phyloP scores from a whole-genome alignment of 1,140 invertebrate species.

The Drosophila littoralis region DNA sequence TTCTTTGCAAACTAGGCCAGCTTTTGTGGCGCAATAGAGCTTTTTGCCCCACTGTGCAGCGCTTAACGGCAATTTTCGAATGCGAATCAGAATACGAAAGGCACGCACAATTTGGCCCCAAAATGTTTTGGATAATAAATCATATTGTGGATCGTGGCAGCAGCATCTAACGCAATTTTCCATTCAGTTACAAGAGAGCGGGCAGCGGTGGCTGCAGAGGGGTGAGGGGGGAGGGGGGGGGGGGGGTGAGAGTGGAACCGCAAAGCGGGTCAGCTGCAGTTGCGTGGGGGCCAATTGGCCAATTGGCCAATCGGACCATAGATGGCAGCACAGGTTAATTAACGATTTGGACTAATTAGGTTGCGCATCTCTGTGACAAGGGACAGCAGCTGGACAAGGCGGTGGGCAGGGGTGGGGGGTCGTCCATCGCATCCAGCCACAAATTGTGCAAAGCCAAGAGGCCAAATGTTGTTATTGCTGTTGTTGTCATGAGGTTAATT shows the following conservation, averaged over 20 bases:
- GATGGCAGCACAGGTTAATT: conserved; percentile 77
- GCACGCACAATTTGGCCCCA: conserved; percentile 15
- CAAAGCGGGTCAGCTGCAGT: conserved; percentile 67
- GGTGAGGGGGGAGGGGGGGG: neutral
- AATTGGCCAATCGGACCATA: conserved; percentile 69
- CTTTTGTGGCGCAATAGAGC: neutral
- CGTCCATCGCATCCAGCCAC: neutral
- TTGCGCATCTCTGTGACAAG: conserved; percentile 19
- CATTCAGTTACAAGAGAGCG: conserved; percentile 25
- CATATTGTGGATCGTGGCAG: conserved; percentile 20
- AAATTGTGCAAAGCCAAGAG: conserved; percentile 39
- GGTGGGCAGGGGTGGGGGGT: neutral
- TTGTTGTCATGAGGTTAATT: conserved; percentile 14
- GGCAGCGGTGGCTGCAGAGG: too few species aligned
- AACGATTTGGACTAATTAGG: conserved; percentile 76
- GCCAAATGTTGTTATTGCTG: conserved; percentile 4
- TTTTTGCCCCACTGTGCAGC: conserved; percentile 30
- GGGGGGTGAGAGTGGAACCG: neutral
- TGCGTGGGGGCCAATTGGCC: conserved; percentile 60
- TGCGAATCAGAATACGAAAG: conserved; percentile 18
- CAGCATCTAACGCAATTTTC: conserved; percentile 17
- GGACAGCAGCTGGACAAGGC: neutral
- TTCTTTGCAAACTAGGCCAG: neutral
- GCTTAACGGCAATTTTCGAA: conserved; percentile 32
- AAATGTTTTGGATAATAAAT: conserved; percentile 24